phyloP scores from a whole-genome alignment of 2,113 vertebrate species.

The Toxostoma redivivum region DNA sequence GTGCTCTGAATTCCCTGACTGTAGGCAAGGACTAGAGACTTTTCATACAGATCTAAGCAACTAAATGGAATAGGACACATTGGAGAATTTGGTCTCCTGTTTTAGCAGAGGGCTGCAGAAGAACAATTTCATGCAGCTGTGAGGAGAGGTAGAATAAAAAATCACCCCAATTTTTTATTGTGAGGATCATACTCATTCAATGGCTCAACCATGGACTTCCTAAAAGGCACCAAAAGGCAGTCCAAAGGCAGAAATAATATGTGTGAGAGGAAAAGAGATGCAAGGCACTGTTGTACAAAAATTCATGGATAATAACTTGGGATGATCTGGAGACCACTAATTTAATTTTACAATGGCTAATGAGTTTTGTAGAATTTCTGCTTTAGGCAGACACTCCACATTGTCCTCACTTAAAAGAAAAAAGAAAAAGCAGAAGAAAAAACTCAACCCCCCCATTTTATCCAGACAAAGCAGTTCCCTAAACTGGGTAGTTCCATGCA shows the following conservation, averaged over 20 bases:
- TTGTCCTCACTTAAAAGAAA: neutral
- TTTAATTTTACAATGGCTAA: conserved; percentile 25
- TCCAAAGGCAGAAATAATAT: neutral
- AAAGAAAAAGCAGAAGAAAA: neutral
- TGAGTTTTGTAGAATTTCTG: conserved; percentile 35
- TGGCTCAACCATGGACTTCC: neutral
- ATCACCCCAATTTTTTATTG: neutral
- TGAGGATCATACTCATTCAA: neutral
- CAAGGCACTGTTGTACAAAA: neutral
- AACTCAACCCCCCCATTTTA: neutral
- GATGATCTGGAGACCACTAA: neutral
- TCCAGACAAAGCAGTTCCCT: neutral
- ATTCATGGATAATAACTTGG: neutral
- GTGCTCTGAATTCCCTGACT: neutral
- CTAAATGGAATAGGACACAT: neutral
- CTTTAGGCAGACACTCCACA: neutral
- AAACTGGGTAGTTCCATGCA: neutral
- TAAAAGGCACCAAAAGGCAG: neutral
- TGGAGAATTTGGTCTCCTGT: neutral
- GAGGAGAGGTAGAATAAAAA: neutral
- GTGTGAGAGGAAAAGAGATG: neutral
- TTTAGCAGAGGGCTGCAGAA: neutral
- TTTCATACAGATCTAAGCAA: neutral
- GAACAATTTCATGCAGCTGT: neutral
- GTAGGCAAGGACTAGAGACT: neutral